Percentiles rank a stretch among this genome's conserved stretches.
Evolutionary conservation across 1,140 invertebrate genomes (phyloP).

Genomic region (Macrostomum lignano): DNA sequence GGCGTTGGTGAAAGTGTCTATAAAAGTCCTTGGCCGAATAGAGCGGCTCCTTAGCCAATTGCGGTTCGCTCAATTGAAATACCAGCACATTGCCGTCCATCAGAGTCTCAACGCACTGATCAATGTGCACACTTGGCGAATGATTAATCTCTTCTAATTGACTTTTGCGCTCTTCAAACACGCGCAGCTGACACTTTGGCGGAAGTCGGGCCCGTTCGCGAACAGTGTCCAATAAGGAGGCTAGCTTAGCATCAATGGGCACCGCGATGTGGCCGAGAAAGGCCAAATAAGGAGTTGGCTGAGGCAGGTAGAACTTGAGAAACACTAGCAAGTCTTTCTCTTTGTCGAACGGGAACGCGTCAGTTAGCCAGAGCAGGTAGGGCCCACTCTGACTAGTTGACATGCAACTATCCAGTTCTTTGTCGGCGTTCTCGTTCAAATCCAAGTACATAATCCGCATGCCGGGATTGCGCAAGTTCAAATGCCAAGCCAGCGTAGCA

Average conservation of each 20-base stretch:
- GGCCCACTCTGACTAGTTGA: too few relatives aligned
- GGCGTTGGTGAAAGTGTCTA: neutral
- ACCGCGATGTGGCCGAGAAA: neutral
- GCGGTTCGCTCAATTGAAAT: neutral
- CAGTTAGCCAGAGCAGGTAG: too few relatives aligned
- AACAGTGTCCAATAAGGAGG: neutral
- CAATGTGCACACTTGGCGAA: neutral
- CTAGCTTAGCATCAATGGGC: neutral
- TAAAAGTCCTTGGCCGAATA: neutral
- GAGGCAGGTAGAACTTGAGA: conserved; percentile 4
- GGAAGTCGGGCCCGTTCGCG: neutral
- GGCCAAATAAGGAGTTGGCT: too few relatives aligned
- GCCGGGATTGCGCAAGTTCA: too few relatives aligned
- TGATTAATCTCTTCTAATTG: too few relatives aligned
- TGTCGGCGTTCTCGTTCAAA: too few relatives aligned
- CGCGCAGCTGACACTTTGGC: neutral
- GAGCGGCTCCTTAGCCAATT: neutral
- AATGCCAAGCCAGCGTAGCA: too few relatives aligned
- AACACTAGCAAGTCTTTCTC: conserved; percentile 1
- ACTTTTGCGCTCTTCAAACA: neutral
- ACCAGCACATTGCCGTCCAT: conserved; percentile 2
- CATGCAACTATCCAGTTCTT: too few relatives aligned
- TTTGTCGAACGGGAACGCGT: neutral
- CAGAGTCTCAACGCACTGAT: conserved; percentile 1
- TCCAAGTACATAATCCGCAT: too few relatives aligned